A percentile compares a stretch with the other conserved stretches of the same genome.
Conservation (phyloP, 1,140 invertebrate species). For the Lanistes nyassanus region DNA sequence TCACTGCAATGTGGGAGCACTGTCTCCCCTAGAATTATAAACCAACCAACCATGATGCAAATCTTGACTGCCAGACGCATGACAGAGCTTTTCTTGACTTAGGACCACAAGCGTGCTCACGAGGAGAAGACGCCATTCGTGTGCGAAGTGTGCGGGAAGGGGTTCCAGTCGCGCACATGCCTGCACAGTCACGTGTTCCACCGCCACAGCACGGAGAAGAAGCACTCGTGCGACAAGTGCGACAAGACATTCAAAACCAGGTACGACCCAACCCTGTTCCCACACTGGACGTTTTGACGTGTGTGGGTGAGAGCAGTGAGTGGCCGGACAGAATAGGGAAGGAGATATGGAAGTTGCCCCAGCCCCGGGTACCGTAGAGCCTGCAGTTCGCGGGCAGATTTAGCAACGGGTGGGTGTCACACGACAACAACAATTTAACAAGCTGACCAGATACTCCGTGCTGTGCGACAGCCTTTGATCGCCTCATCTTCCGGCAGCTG, state of each 20-base stretch:
- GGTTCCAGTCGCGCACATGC: conserved; percentile 49
- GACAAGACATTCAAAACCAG: conserved; percentile 95
- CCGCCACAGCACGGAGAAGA: conserved; percentile 44
- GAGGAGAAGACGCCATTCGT: conserved; percentile 53
- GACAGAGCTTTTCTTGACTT: neutral
- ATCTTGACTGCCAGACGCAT: too few species aligned
- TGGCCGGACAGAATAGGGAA: neutral
- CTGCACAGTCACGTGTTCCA: conserved; percentile 54
- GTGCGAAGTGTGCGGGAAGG: conserved; percentile 51
- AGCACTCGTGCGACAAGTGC: conserved; percentile 94
- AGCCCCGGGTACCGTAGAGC: too few species aligned
- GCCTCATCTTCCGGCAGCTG: too few species aligned
- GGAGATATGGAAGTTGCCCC: neutral
- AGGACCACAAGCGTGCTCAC: conserved; percentile 41
- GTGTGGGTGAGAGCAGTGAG: neutral
- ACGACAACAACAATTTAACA: too few species aligned
- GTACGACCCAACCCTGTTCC: too few species aligned
- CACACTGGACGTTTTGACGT: neutral
- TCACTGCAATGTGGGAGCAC: too few species aligned
- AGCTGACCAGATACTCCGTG: too few species aligned
- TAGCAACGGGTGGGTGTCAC: too few species aligned
- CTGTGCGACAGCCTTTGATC: too few species aligned
- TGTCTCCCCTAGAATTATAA: too few species aligned
- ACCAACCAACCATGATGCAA: too few species aligned
- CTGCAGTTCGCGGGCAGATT: too few species aligned